Evolutionary conservation across 1,140 invertebrate genomes (phyloP).

Genomic region (Ruditapes philippinarum): DNA sequence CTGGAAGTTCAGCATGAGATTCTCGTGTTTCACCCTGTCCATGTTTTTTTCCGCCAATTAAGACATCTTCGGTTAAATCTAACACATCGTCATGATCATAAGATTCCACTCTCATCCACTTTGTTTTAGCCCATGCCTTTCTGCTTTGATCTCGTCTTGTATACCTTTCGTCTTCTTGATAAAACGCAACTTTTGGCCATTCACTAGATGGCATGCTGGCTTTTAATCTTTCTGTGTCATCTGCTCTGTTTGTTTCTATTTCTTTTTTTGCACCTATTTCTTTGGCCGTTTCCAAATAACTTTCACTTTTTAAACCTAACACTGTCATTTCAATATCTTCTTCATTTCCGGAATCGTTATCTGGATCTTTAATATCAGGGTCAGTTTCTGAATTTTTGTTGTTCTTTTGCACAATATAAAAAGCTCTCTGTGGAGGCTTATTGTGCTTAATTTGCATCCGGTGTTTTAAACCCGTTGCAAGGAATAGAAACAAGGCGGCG

Average conservation of each 20-base stretch:
- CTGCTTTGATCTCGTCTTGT: background rate
- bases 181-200: background rate
- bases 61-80: background rate
- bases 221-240: too few relatives aligned
- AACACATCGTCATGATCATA: background rate
- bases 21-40: background rate
- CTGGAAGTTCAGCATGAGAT: background rate
- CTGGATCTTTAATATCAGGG: background rate
- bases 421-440: background rate
- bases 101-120: slow-evolving; percentile 42
- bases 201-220: background rate
- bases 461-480: slow-evolving; percentile 45
- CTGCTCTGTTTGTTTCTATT: background rate
- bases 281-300: background rate
- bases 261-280: background rate
- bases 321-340: slow-evolving; percentile 33
- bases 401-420: slow-evolving; percentile 11
- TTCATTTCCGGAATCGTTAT: slow-evolving; percentile 32
- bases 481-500: background rate
- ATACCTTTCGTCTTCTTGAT: background rate
- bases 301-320: background rate
- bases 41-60: background rate
- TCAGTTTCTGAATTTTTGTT: background rate
- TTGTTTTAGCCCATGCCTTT: slow-evolving; percentile 40
- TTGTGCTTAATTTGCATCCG: background rate